These are phyloP conservation scores for Eretmochelys imbricata DNA, from an alignment of 2,113 vertebrate species.

Conservation along the genomic window DNA sequence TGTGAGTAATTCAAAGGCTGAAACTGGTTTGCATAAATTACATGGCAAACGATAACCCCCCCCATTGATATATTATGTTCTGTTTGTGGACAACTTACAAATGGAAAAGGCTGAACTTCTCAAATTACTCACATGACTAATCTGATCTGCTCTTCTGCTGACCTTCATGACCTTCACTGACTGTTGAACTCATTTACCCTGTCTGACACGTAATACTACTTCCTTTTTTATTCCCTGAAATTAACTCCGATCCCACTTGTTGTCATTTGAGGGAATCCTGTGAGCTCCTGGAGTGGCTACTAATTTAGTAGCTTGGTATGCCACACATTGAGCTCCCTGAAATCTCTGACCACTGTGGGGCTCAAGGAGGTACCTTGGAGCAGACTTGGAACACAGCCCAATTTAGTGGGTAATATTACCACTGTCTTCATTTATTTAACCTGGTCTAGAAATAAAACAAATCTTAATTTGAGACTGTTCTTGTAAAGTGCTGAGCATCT, in stretches of 20 bases:
- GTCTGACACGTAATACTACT: not conserved
- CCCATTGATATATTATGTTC: not conserved
- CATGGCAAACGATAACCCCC: not conserved
- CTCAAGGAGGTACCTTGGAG: not conserved
- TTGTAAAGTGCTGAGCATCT: not conserved
- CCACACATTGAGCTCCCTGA: not conserved
- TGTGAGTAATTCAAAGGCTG: not conserved
- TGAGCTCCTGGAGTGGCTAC: not conserved
- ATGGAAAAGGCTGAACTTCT: not conserved
- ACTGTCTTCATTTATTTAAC: not conserved
- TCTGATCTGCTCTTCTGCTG: not conserved
- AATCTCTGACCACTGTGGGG: not conserved
- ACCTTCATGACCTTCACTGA: not conserved
- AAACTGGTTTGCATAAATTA: not conserved
- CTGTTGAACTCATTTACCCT: not conserved
- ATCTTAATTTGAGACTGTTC: accelerated
- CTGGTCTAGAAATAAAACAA: not conserved
- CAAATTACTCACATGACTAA: not conserved
- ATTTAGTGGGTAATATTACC: not conserved
- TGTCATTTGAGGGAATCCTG: not conserved
- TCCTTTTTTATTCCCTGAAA: not conserved
- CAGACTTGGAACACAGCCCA: not conserved
- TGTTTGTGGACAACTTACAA: not conserved
- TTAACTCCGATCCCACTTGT: not conserved
- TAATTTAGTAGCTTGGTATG: not conserved